phyloP scores from a whole-genome alignment of 2,797 vertebrate species.

The Schizopygopsis pylzovi region DNA sequence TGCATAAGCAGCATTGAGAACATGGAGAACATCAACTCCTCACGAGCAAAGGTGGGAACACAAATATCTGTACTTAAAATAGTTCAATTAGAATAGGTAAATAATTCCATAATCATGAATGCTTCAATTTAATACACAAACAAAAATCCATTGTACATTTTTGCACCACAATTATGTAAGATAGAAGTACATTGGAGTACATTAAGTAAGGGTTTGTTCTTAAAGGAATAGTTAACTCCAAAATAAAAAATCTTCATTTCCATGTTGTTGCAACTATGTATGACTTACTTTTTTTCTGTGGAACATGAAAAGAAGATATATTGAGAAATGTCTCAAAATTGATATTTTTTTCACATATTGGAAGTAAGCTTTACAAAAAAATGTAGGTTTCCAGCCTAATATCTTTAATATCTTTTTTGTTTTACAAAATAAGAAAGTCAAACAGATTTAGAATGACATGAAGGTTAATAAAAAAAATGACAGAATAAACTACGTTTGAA shows the following conservation, averaged over 20 bases:
- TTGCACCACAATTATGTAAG: neutral
- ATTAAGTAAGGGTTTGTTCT: neutral
- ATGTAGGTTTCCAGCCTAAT: neutral
- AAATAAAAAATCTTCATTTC: neutral
- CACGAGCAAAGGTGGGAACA: conserved; percentile 71
- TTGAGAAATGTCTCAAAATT: neutral
- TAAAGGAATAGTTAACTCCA: neutral
- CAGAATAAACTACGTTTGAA: neutral
- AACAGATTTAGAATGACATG: neutral
- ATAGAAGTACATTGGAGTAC: neutral
- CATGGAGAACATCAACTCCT: conserved; percentile 89
- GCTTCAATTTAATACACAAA: neutral
- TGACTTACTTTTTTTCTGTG: neutral
- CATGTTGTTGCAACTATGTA: neutral
- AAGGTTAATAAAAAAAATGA: neutral
- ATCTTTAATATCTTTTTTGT: neutral
- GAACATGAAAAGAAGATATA: neutral
- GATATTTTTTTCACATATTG: neutral
- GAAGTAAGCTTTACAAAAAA: neutral
- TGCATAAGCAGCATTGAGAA: conserved; percentile 89
- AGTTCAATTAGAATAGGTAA: neutral
- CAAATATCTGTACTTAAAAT: neutral
- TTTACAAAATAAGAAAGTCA: neutral
- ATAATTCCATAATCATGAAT: neutral
- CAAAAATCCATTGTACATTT: neutral